Conservation (phyloP, 1,140 invertebrate species). For the Brachionus koreanus region DNA sequence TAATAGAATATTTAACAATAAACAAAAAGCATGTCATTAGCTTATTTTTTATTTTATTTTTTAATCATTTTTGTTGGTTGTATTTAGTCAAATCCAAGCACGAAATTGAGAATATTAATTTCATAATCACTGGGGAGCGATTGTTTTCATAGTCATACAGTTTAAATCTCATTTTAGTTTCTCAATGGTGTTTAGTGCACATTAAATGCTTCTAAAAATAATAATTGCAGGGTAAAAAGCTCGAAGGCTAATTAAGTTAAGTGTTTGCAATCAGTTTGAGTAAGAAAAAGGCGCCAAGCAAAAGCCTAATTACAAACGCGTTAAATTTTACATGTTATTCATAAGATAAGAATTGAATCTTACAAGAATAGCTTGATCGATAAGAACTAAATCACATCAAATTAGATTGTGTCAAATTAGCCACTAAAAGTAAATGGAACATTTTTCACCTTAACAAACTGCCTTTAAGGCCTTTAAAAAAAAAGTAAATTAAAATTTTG, state of each 20-base stretch:
- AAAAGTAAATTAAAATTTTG: neutral
- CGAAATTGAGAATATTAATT: neutral
- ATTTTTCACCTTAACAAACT: neutral
- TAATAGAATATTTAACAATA: too few species aligned
- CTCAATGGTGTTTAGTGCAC: neutral
- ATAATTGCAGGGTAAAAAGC: conserved; percentile 16
- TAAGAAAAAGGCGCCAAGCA: neutral
- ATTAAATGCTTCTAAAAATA: neutral
- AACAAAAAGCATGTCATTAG: too few species aligned
- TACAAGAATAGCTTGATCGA: neutral
- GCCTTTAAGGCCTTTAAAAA: neutral
- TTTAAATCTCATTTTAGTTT: neutral
- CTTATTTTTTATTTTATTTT: neutral
- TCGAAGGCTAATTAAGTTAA: conserved; percentile 12
- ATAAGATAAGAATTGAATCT: neutral
- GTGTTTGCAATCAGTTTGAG: conserved; percentile 26
- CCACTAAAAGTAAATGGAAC: neutral
- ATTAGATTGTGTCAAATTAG: conserved; percentile 20
- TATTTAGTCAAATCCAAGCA: neutral
- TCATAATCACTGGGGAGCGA: neutral
- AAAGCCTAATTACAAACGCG: neutral
- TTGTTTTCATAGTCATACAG: neutral
- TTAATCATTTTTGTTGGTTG: neutral
- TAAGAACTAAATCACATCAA: conserved; percentile 17
- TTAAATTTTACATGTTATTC: conserved; percentile 17